These are phyloP conservation scores for Heliconius eleuchia DNA, from an alignment of 1,140 invertebrate genomes.

Conservation along the genomic window DNA sequence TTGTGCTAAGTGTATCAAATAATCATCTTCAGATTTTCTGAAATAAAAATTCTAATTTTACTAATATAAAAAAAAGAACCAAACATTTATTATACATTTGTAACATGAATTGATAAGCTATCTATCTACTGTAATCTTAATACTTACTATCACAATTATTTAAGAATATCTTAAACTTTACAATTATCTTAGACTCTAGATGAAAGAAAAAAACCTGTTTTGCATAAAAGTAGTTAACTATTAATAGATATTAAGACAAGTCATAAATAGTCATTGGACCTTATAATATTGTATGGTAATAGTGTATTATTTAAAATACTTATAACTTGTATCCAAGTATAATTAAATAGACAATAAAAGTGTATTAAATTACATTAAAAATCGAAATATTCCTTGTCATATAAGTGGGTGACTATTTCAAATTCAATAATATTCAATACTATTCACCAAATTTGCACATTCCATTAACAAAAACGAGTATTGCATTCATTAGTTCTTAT, in stretches of 20 bases:
- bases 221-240: background rate
- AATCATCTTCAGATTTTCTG: slow-evolving; percentile 10
- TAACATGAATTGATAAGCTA: background rate
- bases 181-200: background rate
- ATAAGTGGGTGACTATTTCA: background rate
- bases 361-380: no score
- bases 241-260: background rate
- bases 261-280: background rate
- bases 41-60: background rate
- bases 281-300: background rate
- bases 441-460: no score
- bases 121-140: background rate
- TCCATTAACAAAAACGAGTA: no score
- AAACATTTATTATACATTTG: background rate
- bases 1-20: background rate
- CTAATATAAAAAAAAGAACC: background rate
- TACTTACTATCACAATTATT: background rate
- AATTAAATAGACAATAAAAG: no score
- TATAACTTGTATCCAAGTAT: no score
- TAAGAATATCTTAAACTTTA: background rate
- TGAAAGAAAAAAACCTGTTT: background rate
- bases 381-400: background rate
- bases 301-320: no score
- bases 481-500: no score
- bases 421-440: no score